phyloP scores from a whole-genome alignment of 2,113 vertebrate genomes.

The Gopherus evgoodei region DNA sequence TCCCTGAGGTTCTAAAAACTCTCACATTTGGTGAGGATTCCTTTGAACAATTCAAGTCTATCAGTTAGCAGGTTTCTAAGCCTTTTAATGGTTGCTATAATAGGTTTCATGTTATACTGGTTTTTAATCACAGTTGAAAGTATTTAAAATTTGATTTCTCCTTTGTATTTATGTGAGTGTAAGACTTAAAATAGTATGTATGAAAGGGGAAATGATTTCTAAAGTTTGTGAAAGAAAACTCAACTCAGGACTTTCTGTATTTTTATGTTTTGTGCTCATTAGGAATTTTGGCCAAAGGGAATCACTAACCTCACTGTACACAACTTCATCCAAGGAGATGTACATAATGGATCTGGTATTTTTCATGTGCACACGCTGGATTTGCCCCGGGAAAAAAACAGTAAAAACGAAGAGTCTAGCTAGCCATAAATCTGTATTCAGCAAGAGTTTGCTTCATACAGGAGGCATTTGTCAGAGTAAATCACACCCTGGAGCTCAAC shows the following conservation, averaged over 20 bases:
- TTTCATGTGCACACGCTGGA: not conserved
- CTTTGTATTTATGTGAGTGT: not conserved
- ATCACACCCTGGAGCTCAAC: not conserved
- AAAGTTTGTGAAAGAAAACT: not conserved
- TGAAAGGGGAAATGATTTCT: not conserved
- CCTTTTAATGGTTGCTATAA: not conserved
- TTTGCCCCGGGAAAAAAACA: not conserved
- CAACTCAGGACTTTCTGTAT: not conserved
- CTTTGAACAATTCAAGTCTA: not conserved
- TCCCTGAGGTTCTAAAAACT: not conserved
- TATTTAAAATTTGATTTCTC: not conserved
- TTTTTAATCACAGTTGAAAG: not conserved
- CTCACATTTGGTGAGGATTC: too few relatives aligned
- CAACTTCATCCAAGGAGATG: not conserved
- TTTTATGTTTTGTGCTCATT: not conserved
- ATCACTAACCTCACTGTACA: not conserved
- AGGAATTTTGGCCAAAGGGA: not conserved
- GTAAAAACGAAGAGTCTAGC: too few relatives aligned
- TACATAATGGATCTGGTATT: not conserved
- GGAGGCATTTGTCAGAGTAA: not conserved
- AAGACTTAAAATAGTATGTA: not conserved
- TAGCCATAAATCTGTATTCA: too few relatives aligned
- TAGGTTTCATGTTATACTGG: not conserved
- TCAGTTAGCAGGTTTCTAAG: not conserved
- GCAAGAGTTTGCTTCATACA: not conserved